Evolutionary conservation across 2,797 vertebrate genomes (phyloP).

Genomic region (Pseudopleuronectes americanus): DNA sequence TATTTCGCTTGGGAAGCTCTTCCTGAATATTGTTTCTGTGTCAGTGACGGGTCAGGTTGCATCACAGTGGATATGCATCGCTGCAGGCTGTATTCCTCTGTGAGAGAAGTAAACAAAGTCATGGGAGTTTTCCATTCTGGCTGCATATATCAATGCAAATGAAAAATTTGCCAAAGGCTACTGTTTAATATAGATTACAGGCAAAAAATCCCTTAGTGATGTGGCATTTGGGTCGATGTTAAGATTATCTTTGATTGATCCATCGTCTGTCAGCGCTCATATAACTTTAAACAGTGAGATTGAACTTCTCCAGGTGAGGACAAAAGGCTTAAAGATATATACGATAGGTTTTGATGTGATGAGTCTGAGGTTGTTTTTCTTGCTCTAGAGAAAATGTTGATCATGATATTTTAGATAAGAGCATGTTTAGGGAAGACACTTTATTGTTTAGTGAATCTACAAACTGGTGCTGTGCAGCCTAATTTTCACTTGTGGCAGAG

Average conservation of each 20-base stretch:
- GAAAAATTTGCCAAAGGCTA: conserved; percentile 27
- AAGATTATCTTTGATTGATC: too few species aligned
- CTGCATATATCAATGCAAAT: conserved; percentile 48
- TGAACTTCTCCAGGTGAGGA: too few species aligned
- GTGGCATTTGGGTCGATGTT: not conserved
- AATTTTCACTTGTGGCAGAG: too few species aligned
- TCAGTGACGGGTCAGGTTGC: conserved; percentile 53
- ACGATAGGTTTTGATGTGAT: too few species aligned
- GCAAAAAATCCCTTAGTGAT: conserved; percentile 22
- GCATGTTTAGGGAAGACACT: not conserved
- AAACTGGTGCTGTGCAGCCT: too few species aligned
- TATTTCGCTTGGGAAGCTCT: conserved; percentile 28
- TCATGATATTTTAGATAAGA: not conserved
- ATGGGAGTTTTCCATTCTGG: conserved; percentile 33
- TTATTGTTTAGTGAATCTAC: not conserved
- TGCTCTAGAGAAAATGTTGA: not conserved
- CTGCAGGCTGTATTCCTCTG: conserved; percentile 29
- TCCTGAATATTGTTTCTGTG: conserved; percentile 32
- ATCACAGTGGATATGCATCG: conserved; percentile 17
- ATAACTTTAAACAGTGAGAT: too few species aligned
- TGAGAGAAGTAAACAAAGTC: conserved; percentile 36
- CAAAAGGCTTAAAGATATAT: not conserved
- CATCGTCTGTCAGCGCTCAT: too few species aligned
- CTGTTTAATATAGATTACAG: conserved; percentile 24
- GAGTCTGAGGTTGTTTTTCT: too few species aligned